Base-by-base conservation (phyloP, 2,113 vertebrate species). In the Phrynosoma platyrhinos region DNA sequence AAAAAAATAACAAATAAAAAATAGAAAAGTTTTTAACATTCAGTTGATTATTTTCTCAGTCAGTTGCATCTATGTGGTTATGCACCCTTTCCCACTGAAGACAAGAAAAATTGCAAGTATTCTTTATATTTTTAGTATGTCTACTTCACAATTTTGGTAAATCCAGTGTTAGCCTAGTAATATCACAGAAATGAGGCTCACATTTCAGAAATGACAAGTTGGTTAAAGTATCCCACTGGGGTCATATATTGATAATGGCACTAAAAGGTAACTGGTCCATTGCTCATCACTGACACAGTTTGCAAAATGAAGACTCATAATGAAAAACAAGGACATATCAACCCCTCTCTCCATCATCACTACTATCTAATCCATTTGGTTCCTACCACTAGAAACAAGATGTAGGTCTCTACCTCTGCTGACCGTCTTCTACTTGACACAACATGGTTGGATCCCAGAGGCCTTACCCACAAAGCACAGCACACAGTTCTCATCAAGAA, bases 181-280 rank as follows among this genome's bases (percentile, higher is more conserved):
- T 40, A 36, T 20, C n/a, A 77, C 27, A 74, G 82, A 55, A 58
- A 55, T 36, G 42, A 83, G 55, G 55, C 55, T 58, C 55, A 62
- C 58, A 62, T 74, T 84, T 84, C 52, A 55, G 47, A 84, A 55
- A n/a, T n/a, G 47, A 83, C 18, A 72, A 55, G 82, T n/a, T 72
- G 5, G 40, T 82, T 66, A 82, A 66, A 66, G 1, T 82, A 12
- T 25, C 64, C 58, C 80, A 82, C 1, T 27, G 40, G 52, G 30
- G 16, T 18, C 9, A 52, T 32, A 16, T 3, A 53, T 18, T 1
- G 27, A n/a, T 83, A 69, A n/a, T 47, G 36, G 25, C 66, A 20
- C 25, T 69, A 12, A 23, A 69, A 83, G 53, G n/a, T 69, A 64
- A 52, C 42, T 47, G 40, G 8, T 9, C 18, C 42, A 20, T 0